phyloP scores from a whole-genome alignment of 2,888 invertebrate genomes.

The Tetranychus piercei region DNA sequence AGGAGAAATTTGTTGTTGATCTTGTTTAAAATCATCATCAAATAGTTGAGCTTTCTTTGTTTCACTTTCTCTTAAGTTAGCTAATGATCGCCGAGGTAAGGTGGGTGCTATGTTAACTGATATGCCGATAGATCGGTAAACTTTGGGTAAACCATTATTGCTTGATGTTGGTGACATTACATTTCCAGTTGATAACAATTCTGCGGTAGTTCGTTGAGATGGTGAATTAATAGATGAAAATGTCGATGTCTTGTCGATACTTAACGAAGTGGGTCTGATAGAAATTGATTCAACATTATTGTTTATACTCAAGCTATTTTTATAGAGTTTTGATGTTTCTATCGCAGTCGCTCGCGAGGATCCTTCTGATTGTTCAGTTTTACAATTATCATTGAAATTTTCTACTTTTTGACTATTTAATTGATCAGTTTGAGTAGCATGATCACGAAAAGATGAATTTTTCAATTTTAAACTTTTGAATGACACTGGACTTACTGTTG shows the following conservation, averaged over 20 bases:
- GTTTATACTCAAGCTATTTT: not conserved
- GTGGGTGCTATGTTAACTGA: slow-evolving; percentile 20
- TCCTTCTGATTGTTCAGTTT: not conserved
- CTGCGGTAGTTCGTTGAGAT: not conserved
- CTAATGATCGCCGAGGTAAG: slow-evolving; percentile 16
- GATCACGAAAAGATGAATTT: not conserved
- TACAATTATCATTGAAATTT: not conserved
- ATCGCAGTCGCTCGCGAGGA: not conserved
- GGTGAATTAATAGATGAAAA: slow-evolving; percentile 2
- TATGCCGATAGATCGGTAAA: slow-evolving; percentile 18
- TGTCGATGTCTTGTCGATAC: not conserved
- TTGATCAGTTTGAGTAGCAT: not conserved
- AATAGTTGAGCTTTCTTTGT: not conserved
- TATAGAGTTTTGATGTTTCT: not conserved
- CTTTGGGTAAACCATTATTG: not conserved
- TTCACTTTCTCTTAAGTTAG: slow-evolving; percentile 5
- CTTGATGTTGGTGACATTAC: not conserved
- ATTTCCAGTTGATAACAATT: not conserved
- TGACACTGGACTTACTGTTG: not conserved
- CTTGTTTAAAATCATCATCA: not conserved
- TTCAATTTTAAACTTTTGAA: not conserved
- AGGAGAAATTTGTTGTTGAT: not conserved
- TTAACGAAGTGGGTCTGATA: not conserved
- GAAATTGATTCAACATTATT: not conserved
- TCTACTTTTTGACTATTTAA: not conserved